Evolutionary conservation across 2,797 vertebrate genomes (phyloP), one percentile per base, ranked within the genome.

Genomic region (Takifugu rubripes): DNA sequence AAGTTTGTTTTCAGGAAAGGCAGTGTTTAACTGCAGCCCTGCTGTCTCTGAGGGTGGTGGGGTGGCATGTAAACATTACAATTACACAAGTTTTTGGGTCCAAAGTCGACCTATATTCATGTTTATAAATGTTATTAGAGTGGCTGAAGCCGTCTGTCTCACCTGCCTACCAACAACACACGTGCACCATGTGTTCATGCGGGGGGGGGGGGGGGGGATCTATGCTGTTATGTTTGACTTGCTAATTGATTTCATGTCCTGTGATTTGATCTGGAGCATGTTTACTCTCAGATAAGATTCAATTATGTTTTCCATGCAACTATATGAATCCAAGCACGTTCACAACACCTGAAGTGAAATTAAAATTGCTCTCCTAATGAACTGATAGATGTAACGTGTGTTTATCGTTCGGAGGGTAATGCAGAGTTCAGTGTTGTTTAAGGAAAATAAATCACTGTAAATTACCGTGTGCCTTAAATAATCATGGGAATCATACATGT

Each of bases 151-250:
- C 36, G 14, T 40, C 36, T 40, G 11, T 40, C 36, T 14, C 12
- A 40, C 36, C 36, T 40, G 11, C 36, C 11, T 40, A 3, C 36
- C 36, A 40, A 40, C 12, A 12, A 45, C 52, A 64, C 48, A 74
- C 59, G 61, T 63, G 59, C 25, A 11, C 73, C 52, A 56, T 14
- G 36, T 14, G 36, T 6, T 40, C 54, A 36, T 26, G 31, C 71
- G 21, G 54, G 76, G 87, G 85, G 88, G 21, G 54, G 76, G 87
- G 85, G 88, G 77, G 88, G 74, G 71, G 82, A 82, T 53, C 59
- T 45, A 56, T 63, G 80, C 82, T 79, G 85, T 85, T 84, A 77
- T 87, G 79, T 81, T 81, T 33, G 70, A 78, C 70, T 57, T 52
- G 63, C 71, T 82, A 82, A 80, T 77, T 78, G 31, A 52, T 49